Conservation (phyloP, 35 echinoderm and acorn worm genomes). For the Acanthaster planci region DNA sequence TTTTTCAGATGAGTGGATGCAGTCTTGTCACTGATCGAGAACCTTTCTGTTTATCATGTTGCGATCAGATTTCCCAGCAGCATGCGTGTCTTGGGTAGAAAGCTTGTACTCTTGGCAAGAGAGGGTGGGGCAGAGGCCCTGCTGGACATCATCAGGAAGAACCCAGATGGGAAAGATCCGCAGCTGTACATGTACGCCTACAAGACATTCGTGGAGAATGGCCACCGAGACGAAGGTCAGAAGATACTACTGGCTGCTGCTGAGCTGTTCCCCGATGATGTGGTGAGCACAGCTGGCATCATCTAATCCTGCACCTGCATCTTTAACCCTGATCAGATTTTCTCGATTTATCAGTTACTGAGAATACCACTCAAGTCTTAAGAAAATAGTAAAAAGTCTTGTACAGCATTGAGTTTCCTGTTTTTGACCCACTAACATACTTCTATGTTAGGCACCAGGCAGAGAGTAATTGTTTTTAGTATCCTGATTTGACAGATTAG, state of each 20-base stretch:
- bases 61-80: conserved; percentile 46
- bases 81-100: conserved; percentile 46
- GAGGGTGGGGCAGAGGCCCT: conserved; percentile 34
- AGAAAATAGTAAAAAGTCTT: no score
- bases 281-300: conserved; percentile 37
- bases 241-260: conserved; percentile 38
- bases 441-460: no score
- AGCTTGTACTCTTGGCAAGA: conserved; percentile 34
- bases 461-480: no score
- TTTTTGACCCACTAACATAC: no score
- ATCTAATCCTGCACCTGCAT: no score
- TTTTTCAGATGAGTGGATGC: no score
- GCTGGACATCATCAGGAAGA: conserved; percentile 28
- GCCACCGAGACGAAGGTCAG: conserved; percentile 45
- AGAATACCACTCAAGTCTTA: no score
- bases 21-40: no score
- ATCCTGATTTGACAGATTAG: no score
- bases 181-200: conserved; percentile 31
- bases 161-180: conserved; percentile 38
- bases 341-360: no score
- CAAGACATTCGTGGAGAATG: conserved; percentile 41
- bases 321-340: no score
- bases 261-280: conserved; percentile 58
- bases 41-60: background rate
- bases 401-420: no score